Percentiles rank a stretch among this genome's conserved stretches.
These are phyloP conservation scores for Heterotilapia buettikoferi DNA, from an alignment of 2,113 vertebrate species.

Conservation along the genomic window DNA sequence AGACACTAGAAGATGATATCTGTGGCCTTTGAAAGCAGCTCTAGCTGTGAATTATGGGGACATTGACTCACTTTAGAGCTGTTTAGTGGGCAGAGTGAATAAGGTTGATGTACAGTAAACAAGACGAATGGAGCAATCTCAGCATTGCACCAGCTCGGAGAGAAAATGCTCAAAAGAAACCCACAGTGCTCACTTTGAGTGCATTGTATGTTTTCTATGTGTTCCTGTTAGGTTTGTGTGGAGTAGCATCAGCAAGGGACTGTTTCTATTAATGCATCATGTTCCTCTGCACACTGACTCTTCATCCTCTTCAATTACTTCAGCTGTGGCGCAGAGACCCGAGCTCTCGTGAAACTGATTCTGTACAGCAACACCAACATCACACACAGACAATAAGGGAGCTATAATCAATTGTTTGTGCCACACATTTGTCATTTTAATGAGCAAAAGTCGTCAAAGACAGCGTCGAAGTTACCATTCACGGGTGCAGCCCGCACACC, in stretches of 20 bases:
- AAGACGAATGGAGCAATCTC: constrained; percentile 40
- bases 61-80: constrained; percentile 13
- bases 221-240: not conserved
- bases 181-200: not conserved
- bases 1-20: not conserved
- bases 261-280: not conserved
- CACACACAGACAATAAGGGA: constrained; percentile 6
- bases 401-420: constrained; percentile 22
- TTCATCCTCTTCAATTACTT: constrained; percentile 17
- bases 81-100: constrained; percentile 27
- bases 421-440: constrained; percentile 54
- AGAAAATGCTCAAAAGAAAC: constrained; percentile 11
- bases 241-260: not conserved
- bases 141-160: not conserved
- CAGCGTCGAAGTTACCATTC: not conserved
- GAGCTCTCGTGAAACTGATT: not conserved
- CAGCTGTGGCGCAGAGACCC: not conserved
- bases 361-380: not conserved
- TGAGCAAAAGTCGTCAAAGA: constrained; percentile 32
- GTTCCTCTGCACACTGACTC: not conserved
- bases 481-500: not conserved
- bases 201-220: not conserved
- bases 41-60: constrained; percentile 9
- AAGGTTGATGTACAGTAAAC: constrained; percentile 34
- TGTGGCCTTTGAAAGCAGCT: not conserved